Conservation (phyloP, 2,113 vertebrate species). For the Hippoglossus stenolepis region DNA sequence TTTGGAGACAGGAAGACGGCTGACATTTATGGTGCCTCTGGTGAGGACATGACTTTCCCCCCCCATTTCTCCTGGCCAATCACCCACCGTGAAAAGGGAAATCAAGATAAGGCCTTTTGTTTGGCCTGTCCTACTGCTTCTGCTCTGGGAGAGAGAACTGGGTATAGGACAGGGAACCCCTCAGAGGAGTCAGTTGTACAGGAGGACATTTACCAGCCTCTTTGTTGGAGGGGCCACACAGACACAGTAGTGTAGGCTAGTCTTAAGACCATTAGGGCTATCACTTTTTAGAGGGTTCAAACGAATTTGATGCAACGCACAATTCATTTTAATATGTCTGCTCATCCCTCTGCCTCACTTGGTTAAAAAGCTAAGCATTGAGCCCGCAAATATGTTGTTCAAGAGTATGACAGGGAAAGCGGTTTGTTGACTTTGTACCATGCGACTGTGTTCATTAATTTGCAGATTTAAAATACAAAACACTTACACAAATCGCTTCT, state of each 20-base stretch:
- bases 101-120: conserved; percentile 92
- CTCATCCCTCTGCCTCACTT: too few species aligned
- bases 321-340: too few species aligned
- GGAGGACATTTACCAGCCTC: conserved; percentile 22
- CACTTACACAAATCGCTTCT: too few species aligned
- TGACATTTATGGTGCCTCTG: conserved; percentile 89
- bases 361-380: too few species aligned
- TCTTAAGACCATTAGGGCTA: neutral
- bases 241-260: neutral
- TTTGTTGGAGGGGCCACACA: conserved; percentile 12
- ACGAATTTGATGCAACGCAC: too few species aligned
- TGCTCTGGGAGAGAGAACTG: conserved; percentile 40
- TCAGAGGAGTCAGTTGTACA: conserved; percentile 38
- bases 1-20: conserved; percentile 74
- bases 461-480: too few species aligned
- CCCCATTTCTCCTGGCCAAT: conserved; percentile 88
- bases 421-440: too few species aligned
- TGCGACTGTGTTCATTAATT: too few species aligned
- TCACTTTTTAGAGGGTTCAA: too few species aligned
- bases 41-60: conserved; percentile 89
- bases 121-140: conserved; percentile 87
- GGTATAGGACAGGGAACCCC: conserved; percentile 12
- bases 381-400: too few species aligned
- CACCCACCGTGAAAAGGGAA: conserved; percentile 90
- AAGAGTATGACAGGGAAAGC: too few species aligned